A percentile compares a stretch with the other conserved stretches of the same genome.
These are phyloP conservation scores for Tyrannus savana DNA, from an alignment of 2,113 vertebrate species.

Conservation along the genomic window DNA sequence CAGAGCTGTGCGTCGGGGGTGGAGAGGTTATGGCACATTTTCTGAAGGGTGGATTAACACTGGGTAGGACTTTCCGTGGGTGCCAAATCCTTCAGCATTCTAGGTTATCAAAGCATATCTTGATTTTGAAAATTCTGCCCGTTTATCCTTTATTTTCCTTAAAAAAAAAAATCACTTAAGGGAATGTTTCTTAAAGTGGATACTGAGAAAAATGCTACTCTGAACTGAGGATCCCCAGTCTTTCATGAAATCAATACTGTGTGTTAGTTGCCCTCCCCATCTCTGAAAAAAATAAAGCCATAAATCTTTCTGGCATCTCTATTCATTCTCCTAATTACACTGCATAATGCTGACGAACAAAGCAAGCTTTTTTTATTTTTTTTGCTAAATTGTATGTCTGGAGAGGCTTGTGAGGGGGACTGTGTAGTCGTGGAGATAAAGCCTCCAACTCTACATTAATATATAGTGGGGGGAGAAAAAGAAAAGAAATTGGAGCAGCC, in stretches of 20 bases:
- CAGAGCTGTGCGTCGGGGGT: background rate
- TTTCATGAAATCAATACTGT: background rate
- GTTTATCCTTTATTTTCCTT: background rate
- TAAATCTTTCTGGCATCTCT: constrained; percentile 17
- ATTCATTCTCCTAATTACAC: background rate
- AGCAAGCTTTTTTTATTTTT: background rate
- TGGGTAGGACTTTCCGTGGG: background rate
- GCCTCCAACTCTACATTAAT: background rate
- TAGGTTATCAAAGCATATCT: background rate
- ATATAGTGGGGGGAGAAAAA: background rate
- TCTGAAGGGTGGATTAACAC: background rate
- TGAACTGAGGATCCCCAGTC: background rate
- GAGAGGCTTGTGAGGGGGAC: background rate
- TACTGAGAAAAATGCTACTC: background rate
- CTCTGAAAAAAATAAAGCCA: background rate
- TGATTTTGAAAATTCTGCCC: background rate
- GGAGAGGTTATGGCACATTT: background rate
- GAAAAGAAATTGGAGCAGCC: background rate
- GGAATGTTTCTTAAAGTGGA: background rate
- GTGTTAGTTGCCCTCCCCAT: background rate
- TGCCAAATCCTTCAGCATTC: background rate
- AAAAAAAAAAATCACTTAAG: background rate
- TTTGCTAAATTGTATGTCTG: background rate
- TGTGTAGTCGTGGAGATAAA: background rate
- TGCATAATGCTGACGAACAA: background rate